Base-by-base conservation (phyloP, 2,888 invertebrate genomes). In the Dryobotodes eremita region DNA sequence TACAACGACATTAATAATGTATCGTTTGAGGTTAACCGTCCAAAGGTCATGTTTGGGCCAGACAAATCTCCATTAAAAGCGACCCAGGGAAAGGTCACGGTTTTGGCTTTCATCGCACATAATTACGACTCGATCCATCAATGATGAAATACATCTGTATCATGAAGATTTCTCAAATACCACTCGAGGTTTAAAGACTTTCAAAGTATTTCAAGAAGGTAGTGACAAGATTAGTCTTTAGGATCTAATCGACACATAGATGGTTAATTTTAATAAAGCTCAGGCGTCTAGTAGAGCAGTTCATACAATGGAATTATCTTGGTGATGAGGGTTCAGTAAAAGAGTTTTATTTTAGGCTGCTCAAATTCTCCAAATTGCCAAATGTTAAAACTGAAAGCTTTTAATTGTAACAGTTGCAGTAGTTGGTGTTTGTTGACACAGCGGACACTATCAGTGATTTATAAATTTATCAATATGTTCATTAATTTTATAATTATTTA, bases 41-140 rank as follows among this genome's bases (percentile, higher is more conserved):
- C 88, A 94, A 94, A 95, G 95, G 94, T 94, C 94, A 92, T 89
- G 89, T 89, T 90, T 91, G 91, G 93, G 91, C 82, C 91, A 90
- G 91, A 92, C 91, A 90, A 92, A 92, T 90, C 91, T 91, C 91
- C 92, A 92, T 93, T 94, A 93, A 90, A 91, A 91, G 89, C 91
- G 85, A 90, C 90, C 91, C 89, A 89, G 85, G 70, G 79, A 95
- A 95, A 94, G 95, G 94, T 94, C 94, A 91, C 90, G 91, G 90
- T 92, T 92, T 93, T 92, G 90, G 89, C 90, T 93, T 93, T 92
- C 92, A 91, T 90, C 91, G 89, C 90, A 91, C 90, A 92, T 90
- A 91, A 91, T 90, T 90, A 89, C 82, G 73, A 83, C 80, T 88
- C 87, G 87, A 88, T 89, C 87, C 87, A 77, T 71, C 71, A 65